Percentiles rank a stretch among this genome's conserved stretches.
phyloP scores from a whole-genome alignment of 2,888 invertebrate genomes.

The Rhagium mordax region DNA sequence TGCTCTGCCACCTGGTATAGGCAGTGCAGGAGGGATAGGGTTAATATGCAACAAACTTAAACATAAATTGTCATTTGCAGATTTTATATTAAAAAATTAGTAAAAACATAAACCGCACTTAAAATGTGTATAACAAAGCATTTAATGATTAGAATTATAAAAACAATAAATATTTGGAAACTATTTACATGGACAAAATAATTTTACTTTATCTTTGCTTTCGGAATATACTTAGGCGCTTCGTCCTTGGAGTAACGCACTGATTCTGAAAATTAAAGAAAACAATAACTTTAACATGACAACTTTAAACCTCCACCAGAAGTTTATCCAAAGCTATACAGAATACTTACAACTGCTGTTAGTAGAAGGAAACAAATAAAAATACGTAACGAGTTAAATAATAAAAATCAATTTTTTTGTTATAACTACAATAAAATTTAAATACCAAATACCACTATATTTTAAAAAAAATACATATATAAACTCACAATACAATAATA shows the following conservation, averaged over 20 bases:
- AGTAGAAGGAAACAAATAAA: not conserved
- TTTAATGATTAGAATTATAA: not conserved
- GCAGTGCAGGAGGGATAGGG: too few relatives aligned
- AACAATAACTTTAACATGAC: not conserved
- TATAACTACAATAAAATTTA: not conserved
- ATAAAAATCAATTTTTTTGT: not conserved
- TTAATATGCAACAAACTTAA: too few relatives aligned
- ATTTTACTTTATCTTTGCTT: slow-evolving; percentile 39
- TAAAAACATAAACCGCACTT: not conserved
- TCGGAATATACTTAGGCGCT: slow-evolving; percentile 51
- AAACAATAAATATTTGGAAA: slow-evolving; percentile 24
- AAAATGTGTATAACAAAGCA: not conserved
- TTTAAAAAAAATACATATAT: not conserved
- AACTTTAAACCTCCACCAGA: not conserved
- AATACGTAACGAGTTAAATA: not conserved
- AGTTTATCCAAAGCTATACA: not conserved
- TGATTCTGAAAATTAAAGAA: slow-evolving; percentile 50
- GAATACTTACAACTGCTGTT: not conserved
- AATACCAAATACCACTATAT: not conserved
- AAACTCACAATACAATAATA: not conserved
- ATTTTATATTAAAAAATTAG: slow-evolving; percentile 5
- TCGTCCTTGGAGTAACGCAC: slow-evolving; percentile 47
- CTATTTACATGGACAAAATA: not conserved
- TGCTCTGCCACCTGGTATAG: too few relatives aligned
- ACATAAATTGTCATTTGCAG: not conserved